phyloP scores from a whole-genome alignment of 2,888 invertebrate species.

The Gymnoscelis rufifasciata region DNA sequence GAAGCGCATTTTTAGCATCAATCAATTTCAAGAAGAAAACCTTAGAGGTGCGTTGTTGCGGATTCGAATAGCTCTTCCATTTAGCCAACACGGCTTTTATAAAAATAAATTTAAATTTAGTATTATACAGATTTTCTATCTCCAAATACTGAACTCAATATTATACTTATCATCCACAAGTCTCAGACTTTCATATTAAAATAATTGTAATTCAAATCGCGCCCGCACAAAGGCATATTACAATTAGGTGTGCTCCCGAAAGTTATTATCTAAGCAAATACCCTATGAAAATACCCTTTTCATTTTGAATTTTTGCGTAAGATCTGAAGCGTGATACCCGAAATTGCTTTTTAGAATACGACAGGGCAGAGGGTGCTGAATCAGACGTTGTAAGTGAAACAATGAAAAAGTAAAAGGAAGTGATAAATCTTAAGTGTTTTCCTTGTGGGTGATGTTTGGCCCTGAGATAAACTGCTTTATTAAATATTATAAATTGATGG shows the following conservation, averaged over 20 bases:
- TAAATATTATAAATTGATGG: background rate
- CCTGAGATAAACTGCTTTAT: background rate
- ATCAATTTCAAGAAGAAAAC: too few species aligned
- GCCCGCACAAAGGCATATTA: constrained; percentile 12
- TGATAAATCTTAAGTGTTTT: constrained; percentile 20
- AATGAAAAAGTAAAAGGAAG: constrained; percentile 26
- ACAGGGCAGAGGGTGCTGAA: constrained; percentile 24
- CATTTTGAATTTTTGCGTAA: constrained; percentile 43
- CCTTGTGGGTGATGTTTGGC: background rate
- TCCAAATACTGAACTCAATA: background rate
- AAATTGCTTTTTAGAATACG: constrained; percentile 47
- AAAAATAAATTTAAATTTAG: too few species aligned
- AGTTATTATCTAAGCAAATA: constrained; percentile 36
- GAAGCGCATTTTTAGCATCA: too few species aligned
- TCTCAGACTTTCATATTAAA: background rate
- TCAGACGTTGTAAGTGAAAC: constrained; percentile 33
- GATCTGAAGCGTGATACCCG: constrained; percentile 38
- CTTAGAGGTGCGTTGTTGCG: too few species aligned
- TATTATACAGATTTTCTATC: too few species aligned
- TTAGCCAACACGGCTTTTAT: too few species aligned
- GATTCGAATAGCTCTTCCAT: too few species aligned
- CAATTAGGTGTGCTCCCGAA: constrained; percentile 19
- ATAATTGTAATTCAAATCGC: constrained; percentile 8
- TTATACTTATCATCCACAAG: background rate
- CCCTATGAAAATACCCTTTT: constrained; percentile 35